Percentiles rank a stretch among this genome's conserved stretches.
phyloP scores from a whole-genome alignment of 2,797 vertebrate species.

The Acropternis orthonyx region DNA sequence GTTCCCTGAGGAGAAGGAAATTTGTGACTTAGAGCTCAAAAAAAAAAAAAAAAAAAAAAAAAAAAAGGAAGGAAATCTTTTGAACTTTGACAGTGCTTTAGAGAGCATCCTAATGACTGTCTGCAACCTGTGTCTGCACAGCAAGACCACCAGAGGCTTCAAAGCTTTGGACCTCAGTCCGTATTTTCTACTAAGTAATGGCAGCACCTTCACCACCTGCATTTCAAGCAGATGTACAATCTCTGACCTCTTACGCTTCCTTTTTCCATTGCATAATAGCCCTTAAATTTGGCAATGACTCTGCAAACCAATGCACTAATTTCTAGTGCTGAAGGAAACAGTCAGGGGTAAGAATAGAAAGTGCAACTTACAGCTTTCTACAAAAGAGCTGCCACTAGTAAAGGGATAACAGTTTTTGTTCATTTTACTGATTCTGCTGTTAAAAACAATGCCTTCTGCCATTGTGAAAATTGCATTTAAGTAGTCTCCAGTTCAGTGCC shows the following conservation, averaged over 20 bases:
- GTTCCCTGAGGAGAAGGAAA: neutral
- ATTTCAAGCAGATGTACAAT: neutral
- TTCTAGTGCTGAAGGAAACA: neutral
- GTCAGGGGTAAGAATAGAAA: neutral
- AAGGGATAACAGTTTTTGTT: neutral
- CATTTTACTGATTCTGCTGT: neutral
- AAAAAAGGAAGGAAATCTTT: neutral
- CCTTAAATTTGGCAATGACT: slow-evolving; percentile 25
- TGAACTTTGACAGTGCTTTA: neutral
- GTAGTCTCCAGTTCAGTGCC: neutral
- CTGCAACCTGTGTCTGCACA: neutral
- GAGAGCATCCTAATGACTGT: neutral
- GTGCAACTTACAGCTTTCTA: neutral
- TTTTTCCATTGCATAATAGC: neutral
- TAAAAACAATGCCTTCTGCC: neutral
- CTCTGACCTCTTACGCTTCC: neutral
- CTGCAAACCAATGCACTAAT: neutral
- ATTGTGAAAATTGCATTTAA: neutral
- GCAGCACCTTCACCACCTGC: neutral
- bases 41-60: neutral
- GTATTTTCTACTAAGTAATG: neutral
- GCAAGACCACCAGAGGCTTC: neutral
- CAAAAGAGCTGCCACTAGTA: neutral
- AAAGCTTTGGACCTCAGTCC: neutral
- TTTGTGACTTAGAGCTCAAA: neutral